Evolutionary conservation across 2,888 invertebrate species (phyloP), one percentile per base, ranked within the genome.

Genomic region (Nymphalis polychloros): DNA sequence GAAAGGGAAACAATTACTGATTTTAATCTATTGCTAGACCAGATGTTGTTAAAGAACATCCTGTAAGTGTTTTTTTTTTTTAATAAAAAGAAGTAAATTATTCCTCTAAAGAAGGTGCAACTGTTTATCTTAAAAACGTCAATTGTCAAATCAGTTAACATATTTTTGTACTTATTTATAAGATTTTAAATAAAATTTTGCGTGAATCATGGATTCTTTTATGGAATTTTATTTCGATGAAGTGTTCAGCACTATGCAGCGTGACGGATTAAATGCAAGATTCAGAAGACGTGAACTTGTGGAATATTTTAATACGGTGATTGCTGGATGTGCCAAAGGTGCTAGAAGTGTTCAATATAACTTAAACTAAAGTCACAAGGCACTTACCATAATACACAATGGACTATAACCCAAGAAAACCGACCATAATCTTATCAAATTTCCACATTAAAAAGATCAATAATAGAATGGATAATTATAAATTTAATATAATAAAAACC

Each of bases 221-320:
- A 95, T 97, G 87, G 95, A 96, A 75, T 95, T 94, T 82, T 97
- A 97, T 88, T 96, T 96, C 79, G 96, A 97, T 75, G 94, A 94
- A 81, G 94, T 96, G 59, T 96, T 97, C 80, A 90, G 93, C 75
- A 94, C 94, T 76, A 89, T 96, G 82, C 95, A 96, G 63, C 94
- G 97, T 13, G 96, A 95, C 84, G 94, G 95, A 75, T 90, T 97
- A 63, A 95, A 95, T 75, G 95, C 95, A 63, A 93, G 96, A 41
- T 94, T 94, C 77, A 96, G 95, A 77, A 93, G 97, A 48, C 92
- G 94, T 48, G 94, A 95, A 78, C 90, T 97, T 62, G 95, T 96
- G 64, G 95, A 96, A 81, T 97, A 96, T 86, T 95, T 97, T 78
- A 96, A 95, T 79, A 95, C 96, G 20, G 94, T 97, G 61, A 97